Evolutionary conservation across 2,888 invertebrate genomes (phyloP).

Genomic region (Hoplodrina blanda): DNA sequence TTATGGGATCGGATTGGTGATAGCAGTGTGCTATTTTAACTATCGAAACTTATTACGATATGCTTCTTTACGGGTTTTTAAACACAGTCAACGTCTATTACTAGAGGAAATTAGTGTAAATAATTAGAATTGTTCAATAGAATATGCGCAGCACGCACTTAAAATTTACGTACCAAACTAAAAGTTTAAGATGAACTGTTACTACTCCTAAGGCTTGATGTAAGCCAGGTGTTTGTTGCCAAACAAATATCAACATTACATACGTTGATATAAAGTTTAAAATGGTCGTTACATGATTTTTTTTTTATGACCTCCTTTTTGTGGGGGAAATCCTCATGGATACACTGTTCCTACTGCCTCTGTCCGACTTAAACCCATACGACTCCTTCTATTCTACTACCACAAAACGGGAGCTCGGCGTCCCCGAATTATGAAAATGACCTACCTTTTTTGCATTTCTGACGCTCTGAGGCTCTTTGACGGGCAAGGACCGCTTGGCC

Average conservation of each 20-base stretch:
- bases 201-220: too few species aligned
- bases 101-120: constrained; percentile 20
- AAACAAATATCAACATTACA: background rate
- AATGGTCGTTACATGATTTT: background rate
- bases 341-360: too few species aligned
- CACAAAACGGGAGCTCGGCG: too few species aligned
- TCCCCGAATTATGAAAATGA: too few species aligned
- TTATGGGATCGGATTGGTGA: constrained; percentile 1
- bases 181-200: too few species aligned
- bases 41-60: constrained; percentile 10
- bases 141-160: background rate
- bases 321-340: too few species aligned
- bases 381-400: too few species aligned
- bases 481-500: constrained; percentile 73
- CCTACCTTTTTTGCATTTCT: constrained; percentile 79
- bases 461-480: constrained; percentile 77
- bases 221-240: too few species aligned
- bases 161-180: too few species aligned
- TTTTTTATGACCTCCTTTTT: too few species aligned
- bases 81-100: constrained; percentile 19
- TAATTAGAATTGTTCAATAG: constrained; percentile 22
- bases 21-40: constrained; percentile 3
- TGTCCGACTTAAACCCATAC: too few species aligned
- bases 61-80: constrained; percentile 9
- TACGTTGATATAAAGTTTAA: background rate